phyloP scores from a whole-genome alignment of 1,140 invertebrate genomes.

The Achatina immaculata region DNA sequence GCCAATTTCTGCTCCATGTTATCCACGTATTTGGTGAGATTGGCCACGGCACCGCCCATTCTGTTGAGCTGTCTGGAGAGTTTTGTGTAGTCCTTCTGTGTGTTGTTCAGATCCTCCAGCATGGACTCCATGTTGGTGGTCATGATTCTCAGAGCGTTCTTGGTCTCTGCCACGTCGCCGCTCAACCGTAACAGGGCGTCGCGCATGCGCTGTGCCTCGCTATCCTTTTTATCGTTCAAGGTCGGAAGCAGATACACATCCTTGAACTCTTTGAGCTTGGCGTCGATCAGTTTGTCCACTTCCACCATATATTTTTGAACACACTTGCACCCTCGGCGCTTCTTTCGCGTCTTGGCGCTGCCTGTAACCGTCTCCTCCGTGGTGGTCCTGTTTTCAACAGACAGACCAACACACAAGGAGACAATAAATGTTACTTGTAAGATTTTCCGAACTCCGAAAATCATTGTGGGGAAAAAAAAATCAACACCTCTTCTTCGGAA shows the following conservation, averaged over 20 bases:
- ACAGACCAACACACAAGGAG: conserved; percentile 15
- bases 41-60: conserved; percentile 21
- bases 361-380: neutral
- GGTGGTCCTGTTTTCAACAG: neutral
- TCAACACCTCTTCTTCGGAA: too few species aligned
- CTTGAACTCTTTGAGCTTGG: conserved; percentile 36
- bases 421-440: neutral
- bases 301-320: conserved; percentile 32
- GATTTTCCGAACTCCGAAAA: neutral
- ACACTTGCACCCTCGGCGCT: conserved; percentile 33
- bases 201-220: conserved; percentile 15
- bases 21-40: conserved; percentile 41
- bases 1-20: conserved; percentile 20
- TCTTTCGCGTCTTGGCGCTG: conserved; percentile 11
- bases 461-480: neutral
- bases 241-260: conserved; percentile 11
- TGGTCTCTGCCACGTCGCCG: conserved; percentile 34
- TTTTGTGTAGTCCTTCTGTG: conserved; percentile 23
- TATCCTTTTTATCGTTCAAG: conserved; percentile 27
- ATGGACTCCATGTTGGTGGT: conserved; percentile 27
- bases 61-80: conserved; percentile 9
- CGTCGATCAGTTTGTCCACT: conserved; percentile 34
- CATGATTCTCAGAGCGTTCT: conserved; percentile 22
- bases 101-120: conserved; percentile 28
- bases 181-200: conserved; percentile 30